Conservation (phyloP, 2,113 vertebrate species). For the Hyperoodon ampullatus region DNA sequence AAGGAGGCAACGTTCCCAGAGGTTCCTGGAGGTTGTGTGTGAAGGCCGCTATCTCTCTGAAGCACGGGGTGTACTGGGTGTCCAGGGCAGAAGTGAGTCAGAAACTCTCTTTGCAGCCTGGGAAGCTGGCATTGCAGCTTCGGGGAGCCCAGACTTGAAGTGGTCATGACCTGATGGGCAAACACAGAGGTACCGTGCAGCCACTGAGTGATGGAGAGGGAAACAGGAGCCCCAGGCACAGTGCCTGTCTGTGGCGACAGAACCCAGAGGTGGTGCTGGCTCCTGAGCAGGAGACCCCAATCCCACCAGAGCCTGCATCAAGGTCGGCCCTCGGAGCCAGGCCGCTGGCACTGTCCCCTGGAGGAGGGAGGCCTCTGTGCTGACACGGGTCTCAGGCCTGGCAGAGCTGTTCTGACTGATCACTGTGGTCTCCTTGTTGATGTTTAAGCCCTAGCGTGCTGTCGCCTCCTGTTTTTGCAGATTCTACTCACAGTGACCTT, state of each 20-base stretch:
- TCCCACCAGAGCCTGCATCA: background rate
- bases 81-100: background rate
- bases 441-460: background rate
- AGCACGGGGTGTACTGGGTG: background rate
- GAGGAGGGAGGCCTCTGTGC: fast-evolving
- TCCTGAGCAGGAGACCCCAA: background rate
- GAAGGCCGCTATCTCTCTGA: background rate
- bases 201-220: fast-evolving
- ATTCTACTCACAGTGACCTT: background rate
- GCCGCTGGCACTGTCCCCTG: fast-evolving
- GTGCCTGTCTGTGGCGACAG: background rate
- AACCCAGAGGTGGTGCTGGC: background rate
- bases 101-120: background rate
- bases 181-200: background rate
- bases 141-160: background rate
- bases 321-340: background rate
- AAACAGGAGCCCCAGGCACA: background rate
- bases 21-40: background rate
- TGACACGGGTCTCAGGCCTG: background rate
- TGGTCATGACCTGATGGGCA: background rate
- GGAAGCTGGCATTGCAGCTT: background rate
- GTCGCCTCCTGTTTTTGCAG: background rate
- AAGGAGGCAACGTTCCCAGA: background rate
- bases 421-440: background rate
- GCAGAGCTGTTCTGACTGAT: background rate